Base-by-base conservation (phyloP, 30 jellyfish, hydroid and myxozoan species). In the Pseudorhiza aurosa region DNA sequence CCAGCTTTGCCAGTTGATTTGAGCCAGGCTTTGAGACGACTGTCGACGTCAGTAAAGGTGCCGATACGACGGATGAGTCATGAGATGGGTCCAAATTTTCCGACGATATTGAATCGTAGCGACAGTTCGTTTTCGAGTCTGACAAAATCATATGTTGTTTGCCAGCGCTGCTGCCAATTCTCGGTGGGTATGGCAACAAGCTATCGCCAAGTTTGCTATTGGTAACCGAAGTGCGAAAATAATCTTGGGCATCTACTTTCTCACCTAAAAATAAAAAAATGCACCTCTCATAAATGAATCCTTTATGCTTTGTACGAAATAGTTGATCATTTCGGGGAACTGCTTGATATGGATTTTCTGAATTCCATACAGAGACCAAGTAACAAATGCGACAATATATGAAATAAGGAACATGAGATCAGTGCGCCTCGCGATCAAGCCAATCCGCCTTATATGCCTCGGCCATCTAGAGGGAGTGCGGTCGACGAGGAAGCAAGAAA, bases 1-100 rank as follows among this genome's bases (percentile, higher is more conserved):
- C 37, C 25, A 71, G 29, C 72, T 81, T 42, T 15, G 84, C 11
- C 8, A 44, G 6, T 37, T 70, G 83, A 43, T 74, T 74, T 22
- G 53, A 78, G 12, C 62, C 51, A 39, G 96, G 96, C 74, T 93
- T 93, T 21, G 97, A 81, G 44, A 90, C 85, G n/a, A 87, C 97
- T 24, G 99, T 93, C 19, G 99, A 93, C 50, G 99, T 85, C 89
- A 93, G 73, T 56, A 93, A 58, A n/a, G 99, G 99, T 2, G 87
- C 94, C 19, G 93, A 35, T 29, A 85, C 83, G 49, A 67, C 32
- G n/a, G 81, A 26, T 2, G 76, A 14, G 31, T 59, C 84, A 44
- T 74, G 78, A 0, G 96, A 83, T 0, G 99, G 99, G 47, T 93
- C 99, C 79, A 86, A 21, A 55, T 93, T 93, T 70, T 93, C 99